Conservation (phyloP, 2,797 vertebrate genomes). For the Sibirionetta formosa region DNA sequence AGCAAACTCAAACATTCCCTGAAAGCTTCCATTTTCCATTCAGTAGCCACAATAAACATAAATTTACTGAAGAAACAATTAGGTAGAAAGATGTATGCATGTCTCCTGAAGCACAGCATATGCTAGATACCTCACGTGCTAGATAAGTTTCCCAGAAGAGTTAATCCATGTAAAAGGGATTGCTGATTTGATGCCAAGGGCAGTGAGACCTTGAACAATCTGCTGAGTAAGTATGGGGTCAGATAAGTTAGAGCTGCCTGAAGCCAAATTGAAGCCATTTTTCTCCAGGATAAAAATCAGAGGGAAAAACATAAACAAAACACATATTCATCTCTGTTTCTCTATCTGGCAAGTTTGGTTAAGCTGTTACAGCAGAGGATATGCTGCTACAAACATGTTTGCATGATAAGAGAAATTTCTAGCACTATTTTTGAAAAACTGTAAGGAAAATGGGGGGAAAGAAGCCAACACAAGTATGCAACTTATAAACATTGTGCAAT, state of each 20-base stretch:
- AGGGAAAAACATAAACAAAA: background rate
- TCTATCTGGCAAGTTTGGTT: background rate
- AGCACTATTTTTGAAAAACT: background rate
- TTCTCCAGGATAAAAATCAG: background rate
- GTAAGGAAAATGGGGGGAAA: background rate
- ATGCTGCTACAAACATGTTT: background rate
- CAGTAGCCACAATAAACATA: background rate
- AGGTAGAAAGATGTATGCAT: background rate
- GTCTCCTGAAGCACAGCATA: background rate
- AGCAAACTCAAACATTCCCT: background rate
- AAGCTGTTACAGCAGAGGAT: background rate
- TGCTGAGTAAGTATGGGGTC: background rate
- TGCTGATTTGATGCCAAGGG: background rate
- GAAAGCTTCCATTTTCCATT: constrained; percentile 23
- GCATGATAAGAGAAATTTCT: background rate
- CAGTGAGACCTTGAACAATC: background rate
- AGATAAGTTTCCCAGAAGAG: background rate
- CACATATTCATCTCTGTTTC: background rate
- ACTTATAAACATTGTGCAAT: background rate
- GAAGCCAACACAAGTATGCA: background rate
- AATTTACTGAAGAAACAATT: background rate
- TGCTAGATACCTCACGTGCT: background rate
- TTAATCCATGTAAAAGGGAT: background rate
- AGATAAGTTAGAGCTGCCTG: background rate
- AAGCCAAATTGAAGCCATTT: background rate